phyloP scores from a whole-genome alignment of 1,140 invertebrate species.

The Hetaerina americana region DNA sequence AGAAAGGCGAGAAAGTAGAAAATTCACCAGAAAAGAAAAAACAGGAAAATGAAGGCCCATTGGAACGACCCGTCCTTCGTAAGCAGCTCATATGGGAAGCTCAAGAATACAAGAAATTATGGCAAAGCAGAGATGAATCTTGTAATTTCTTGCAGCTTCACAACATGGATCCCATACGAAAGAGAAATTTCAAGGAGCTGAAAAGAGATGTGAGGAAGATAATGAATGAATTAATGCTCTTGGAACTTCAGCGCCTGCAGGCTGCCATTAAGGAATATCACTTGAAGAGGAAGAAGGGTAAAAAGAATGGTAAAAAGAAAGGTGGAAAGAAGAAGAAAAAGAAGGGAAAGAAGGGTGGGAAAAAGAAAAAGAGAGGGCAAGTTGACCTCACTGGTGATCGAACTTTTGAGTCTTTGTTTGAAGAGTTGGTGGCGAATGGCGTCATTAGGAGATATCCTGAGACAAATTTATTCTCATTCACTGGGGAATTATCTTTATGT shows the following conservation, averaged over 20 bases:
- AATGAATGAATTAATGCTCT: neutral
- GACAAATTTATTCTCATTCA: conserved; percentile 53
- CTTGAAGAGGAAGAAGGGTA: no score
- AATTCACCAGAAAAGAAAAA: neutral
- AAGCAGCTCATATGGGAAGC: neutral
- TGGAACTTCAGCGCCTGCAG: neutral
- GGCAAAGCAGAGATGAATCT: neutral
- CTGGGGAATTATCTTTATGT: conserved; percentile 68
- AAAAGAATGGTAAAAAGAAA: conserved; percentile 42
- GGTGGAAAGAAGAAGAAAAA: conserved; percentile 63
- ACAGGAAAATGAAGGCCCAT: neutral
- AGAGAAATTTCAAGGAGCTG: neutral
- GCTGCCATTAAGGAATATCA: neutral
- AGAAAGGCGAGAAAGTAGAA: no score
- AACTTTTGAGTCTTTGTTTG: conserved; percentile 77
- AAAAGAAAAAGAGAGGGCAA: conserved; percentile 84
- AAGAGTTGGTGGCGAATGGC: conserved; percentile 79
- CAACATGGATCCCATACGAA: neutral
- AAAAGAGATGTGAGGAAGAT: neutral
- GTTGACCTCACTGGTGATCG: conserved; percentile 90
- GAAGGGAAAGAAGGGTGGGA: conserved; percentile 64
- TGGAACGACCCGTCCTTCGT: neutral
- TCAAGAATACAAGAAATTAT: neutral
- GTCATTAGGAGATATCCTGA: conserved; percentile 72
- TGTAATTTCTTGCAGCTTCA: neutral